Percentiles rank a stretch among this genome's conserved stretches.
Conservation (phyloP, 2,888 invertebrate species). For the Lasioglossum villosulum region DNA sequence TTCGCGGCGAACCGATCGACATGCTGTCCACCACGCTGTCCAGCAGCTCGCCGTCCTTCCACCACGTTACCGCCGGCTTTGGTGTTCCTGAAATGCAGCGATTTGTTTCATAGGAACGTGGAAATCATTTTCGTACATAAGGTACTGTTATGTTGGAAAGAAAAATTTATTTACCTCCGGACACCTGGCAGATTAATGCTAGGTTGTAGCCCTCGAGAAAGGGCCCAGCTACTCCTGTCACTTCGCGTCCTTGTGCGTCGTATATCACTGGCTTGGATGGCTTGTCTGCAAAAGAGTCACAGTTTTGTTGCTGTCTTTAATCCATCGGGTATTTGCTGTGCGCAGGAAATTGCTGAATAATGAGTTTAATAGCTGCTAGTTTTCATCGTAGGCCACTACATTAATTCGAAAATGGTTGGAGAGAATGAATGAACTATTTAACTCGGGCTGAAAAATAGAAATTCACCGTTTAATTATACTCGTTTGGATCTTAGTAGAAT, state of each 20-base stretch:
- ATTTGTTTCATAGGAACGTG: background rate
- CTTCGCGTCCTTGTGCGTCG: slow-evolving; percentile 92
- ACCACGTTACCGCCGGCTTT: slow-evolving; percentile 93
- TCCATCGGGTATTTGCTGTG: background rate
- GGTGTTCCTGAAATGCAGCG: slow-evolving; percentile 89
- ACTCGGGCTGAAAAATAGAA: background rate
- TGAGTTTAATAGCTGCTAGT: too few relatives aligned
- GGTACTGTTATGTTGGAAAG: background rate
- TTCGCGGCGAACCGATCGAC: slow-evolving; percentile 85
- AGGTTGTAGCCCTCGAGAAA: slow-evolving; percentile 94
- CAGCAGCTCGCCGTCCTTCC: slow-evolving; percentile 90
- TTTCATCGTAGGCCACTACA: background rate
- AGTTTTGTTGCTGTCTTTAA: background rate
- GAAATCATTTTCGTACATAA: background rate
- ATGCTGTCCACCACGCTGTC: slow-evolving; percentile 90
- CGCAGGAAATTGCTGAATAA: background rate
- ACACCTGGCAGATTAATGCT: slow-evolving; percentile 93
- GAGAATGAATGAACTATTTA: too few relatives aligned
- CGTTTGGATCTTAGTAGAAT: background rate
- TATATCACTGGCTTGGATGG: slow-evolving; percentile 93
- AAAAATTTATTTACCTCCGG: slow-evolving; percentile 89
- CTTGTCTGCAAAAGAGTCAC: slow-evolving; percentile 88
- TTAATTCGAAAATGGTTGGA: background rate
- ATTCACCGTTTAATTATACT: background rate
- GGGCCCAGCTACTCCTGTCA: slow-evolving; percentile 92